Evolutionary conservation across 2,888 invertebrate species (phyloP).

Genomic region (Sepioteuthis lessoniana): DNA sequence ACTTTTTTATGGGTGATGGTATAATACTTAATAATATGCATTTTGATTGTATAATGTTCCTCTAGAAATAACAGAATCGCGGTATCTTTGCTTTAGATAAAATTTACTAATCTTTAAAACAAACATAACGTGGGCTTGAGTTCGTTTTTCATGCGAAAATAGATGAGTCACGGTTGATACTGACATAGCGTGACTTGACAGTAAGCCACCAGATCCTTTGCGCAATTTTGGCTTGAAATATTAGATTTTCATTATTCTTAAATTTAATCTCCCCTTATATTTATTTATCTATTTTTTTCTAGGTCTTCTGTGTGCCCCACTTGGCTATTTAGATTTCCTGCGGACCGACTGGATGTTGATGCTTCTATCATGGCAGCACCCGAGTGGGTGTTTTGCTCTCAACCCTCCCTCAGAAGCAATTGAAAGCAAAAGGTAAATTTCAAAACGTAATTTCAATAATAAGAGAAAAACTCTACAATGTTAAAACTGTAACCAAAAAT

Average conservation of each 20-base stretch:
- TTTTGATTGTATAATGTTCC: no score
- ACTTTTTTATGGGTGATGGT: no score
- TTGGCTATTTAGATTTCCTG: conserved; percentile 65
- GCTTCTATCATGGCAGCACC: conserved; percentile 64
- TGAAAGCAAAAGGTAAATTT: not conserved
- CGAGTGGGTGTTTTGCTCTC: conserved; percentile 55
- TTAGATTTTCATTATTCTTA: not conserved
- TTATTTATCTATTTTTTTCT: conserved; percentile 43
- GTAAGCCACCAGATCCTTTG: not conserved
- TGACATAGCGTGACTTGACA: no score
- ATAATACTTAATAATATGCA: not conserved
- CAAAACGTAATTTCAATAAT: not conserved
- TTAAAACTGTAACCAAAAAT: no score
- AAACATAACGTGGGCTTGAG: no score
- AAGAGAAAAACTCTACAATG: no score
- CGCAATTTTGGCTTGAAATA: not conserved
- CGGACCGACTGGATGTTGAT: conserved; percentile 63
- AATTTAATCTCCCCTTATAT: not conserved
- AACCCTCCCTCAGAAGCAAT: not conserved
- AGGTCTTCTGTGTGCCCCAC: conserved; percentile 64
- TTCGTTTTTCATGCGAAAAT: no score
- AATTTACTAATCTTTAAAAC: no score
- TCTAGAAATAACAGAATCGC: no score
- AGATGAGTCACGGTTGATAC: no score
- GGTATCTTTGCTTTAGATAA: no score